phyloP scores from a whole-genome alignment of 2,888 invertebrate species.

The Pycnomerus fuliginosus region DNA sequence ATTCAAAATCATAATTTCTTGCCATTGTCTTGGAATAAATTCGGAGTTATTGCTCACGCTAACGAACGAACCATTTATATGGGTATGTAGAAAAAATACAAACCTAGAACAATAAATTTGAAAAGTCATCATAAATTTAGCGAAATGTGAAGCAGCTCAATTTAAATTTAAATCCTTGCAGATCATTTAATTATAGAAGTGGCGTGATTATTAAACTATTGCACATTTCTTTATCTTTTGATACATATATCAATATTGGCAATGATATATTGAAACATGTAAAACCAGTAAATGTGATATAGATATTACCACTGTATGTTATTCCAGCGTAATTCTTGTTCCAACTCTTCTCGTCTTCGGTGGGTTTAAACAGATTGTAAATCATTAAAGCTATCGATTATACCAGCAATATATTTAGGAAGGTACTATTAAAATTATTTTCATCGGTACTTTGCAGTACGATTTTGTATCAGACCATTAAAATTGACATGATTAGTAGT shows the following conservation, averaged over 20 bases:
- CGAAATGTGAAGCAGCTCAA: slow-evolving; percentile 13
- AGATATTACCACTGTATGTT: slow-evolving; percentile 16
- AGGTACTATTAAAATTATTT: no score
- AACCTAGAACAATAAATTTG: slow-evolving; percentile 9
- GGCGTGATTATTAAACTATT: slow-evolving; percentile 26
- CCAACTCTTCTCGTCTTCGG: slow-evolving; percentile 1
- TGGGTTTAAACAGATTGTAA: slow-evolving; percentile 8
- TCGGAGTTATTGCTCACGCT: slow-evolving; percentile 13
- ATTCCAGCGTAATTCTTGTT: slow-evolving; percentile 2
- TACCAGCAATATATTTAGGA: slow-evolving; percentile 6
- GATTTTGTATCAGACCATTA: slow-evolving; percentile 11
- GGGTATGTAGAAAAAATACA: background rate
- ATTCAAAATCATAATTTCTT: slow-evolving; percentile 20
- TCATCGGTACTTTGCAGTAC: slow-evolving; percentile 1
- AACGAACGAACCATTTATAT: no score
- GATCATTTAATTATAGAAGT: slow-evolving; percentile 26
- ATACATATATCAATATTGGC: slow-evolving; percentile 18
- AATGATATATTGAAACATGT: slow-evolving; percentile 16
- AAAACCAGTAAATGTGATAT: slow-evolving; percentile 21
- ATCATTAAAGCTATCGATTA: slow-evolving; percentile 6
- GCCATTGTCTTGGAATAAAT: slow-evolving; percentile 21
- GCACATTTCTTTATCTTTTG: slow-evolving; percentile 23
- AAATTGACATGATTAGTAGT: slow-evolving; percentile 17
- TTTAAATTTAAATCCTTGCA: slow-evolving; percentile 18
- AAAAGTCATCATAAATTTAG: slow-evolving; percentile 6